Evolutionary conservation across 1,140 invertebrate species (phyloP).

Genomic region (Meloidogyne exigua): DNA sequence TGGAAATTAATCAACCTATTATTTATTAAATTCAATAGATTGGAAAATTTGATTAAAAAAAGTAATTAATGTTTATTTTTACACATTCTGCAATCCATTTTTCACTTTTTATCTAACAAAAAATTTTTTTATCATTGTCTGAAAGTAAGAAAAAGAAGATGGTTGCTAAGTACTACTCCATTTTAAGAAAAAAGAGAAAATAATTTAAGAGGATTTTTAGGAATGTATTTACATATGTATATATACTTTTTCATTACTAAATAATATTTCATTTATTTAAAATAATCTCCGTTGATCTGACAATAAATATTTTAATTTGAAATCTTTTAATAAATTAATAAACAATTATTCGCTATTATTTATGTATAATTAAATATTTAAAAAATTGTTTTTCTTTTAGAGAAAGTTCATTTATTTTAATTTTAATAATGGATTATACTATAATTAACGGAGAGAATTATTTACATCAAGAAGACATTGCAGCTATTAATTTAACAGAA

Average conservation of each 20-base stretch:
- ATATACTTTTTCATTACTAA: too few species aligned
- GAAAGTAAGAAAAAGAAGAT: background rate
- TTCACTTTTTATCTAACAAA: background rate
- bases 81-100: too few species aligned
- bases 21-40: too few species aligned
- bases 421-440: background rate
- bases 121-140: too few species aligned
- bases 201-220: background rate
- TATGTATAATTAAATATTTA: background rate
- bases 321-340: background rate
- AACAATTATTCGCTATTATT: too few species aligned
- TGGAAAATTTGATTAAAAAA: too few species aligned
- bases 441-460: background rate
- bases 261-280: background rate
- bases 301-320: background rate
- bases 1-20: too few species aligned
- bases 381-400: background rate
- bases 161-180: background rate
- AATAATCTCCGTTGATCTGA: background rate
- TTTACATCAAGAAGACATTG: background rate
- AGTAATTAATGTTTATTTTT: too few species aligned
- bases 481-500: background rate
- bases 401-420: too few species aligned
- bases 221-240: background rate
- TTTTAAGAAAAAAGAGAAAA: too few species aligned